phyloP scores from a whole-genome alignment of 2,113 vertebrate species.

The Cyphomyrus plagiostoma region DNA sequence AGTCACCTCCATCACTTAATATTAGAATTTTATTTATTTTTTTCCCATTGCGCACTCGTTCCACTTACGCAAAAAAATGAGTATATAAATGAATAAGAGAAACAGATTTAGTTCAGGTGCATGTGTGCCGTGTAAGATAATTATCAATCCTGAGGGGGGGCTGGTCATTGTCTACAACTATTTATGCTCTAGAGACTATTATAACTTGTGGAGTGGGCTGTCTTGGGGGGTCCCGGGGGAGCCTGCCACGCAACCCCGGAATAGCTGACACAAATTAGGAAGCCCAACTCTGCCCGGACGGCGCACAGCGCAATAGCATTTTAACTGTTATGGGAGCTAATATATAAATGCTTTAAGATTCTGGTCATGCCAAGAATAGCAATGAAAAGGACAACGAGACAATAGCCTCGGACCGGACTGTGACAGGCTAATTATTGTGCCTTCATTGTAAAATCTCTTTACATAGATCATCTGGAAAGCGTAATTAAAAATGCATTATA shows the following conservation, averaged over 20 bases:
- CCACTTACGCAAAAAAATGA: conserved; percentile 49
- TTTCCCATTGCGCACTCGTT: conserved; percentile 4
- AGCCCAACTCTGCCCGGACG: conserved; percentile 69
- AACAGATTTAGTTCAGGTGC: conserved; percentile 65
- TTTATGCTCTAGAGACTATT: conserved; percentile 78
- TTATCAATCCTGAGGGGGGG: conserved; percentile 71
- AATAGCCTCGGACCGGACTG: conserved; percentile 85
- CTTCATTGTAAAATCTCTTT: conserved; percentile 84
- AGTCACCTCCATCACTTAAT: neutral
- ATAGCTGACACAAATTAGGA: conserved; percentile 86
- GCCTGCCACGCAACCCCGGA: conserved; percentile 73
- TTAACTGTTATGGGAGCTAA: conserved; percentile 81
- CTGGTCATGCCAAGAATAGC: conserved; percentile 74
- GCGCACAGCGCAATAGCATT: conserved; percentile 81
- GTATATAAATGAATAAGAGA: neutral
- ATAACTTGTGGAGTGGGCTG: conserved; percentile 74
- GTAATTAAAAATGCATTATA: conserved; percentile 95
- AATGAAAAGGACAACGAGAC: conserved; percentile 83
- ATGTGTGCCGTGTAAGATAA: conserved; percentile 76
- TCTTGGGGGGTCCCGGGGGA: conserved; percentile 73
- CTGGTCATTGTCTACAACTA: conserved; percentile 71
- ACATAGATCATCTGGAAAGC: conserved; percentile 87
- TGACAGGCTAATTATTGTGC: conserved; percentile 92
- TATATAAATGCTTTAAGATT: conserved; percentile 78
- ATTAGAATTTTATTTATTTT: neutral